Percentiles rank a stretch among this genome's conserved stretches.
Evolutionary conservation across 2,113 vertebrate genomes (phyloP).

Genomic region (Cichladusa arquata): DNA sequence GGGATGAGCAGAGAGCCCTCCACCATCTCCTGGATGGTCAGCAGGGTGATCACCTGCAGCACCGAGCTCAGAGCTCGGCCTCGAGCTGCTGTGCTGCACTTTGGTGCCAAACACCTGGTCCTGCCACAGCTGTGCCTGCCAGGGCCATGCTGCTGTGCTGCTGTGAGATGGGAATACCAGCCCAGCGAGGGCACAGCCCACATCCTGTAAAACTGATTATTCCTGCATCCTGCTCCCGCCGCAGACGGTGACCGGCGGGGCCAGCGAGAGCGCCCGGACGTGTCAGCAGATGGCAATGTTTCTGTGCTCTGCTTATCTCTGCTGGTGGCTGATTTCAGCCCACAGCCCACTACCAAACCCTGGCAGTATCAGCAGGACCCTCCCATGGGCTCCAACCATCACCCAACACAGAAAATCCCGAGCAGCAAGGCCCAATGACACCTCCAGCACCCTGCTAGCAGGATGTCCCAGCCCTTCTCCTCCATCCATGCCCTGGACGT

Average conservation of each 20-base stretch:
- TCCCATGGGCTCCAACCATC: fast-evolving
- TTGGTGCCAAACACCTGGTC: fast-evolving
- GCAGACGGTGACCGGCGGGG: not conserved
- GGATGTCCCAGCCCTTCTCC: not conserved
- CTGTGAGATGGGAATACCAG: fast-evolving
- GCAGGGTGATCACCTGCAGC: not conserved
- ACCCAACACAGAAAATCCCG: not conserved
- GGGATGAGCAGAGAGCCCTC: not conserved
- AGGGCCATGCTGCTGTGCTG: not conserved
- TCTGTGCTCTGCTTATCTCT: conserved; percentile 22
- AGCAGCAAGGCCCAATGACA: fast-evolving
- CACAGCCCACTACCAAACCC: not conserved
- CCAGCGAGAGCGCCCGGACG: not conserved
- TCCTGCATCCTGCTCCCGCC: not conserved
- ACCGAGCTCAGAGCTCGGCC: fast-evolving
- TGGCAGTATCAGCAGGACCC: not conserved
- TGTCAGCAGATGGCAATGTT: conserved; percentile 71
- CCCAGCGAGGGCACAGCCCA: fast-evolving
- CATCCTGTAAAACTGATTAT: not conserved
- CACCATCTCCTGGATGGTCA: fast-evolving
- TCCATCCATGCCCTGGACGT: fast-evolving
- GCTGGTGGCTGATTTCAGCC: not conserved
- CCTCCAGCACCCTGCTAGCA: not conserved
- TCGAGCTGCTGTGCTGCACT: fast-evolving
- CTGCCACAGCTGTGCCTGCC: not conserved